Percentiles rank a stretch among this genome's conserved stretches.
Evolutionary conservation across 1,140 invertebrate genomes (phyloP).

Genomic region (Drosophila setifemur): DNA sequence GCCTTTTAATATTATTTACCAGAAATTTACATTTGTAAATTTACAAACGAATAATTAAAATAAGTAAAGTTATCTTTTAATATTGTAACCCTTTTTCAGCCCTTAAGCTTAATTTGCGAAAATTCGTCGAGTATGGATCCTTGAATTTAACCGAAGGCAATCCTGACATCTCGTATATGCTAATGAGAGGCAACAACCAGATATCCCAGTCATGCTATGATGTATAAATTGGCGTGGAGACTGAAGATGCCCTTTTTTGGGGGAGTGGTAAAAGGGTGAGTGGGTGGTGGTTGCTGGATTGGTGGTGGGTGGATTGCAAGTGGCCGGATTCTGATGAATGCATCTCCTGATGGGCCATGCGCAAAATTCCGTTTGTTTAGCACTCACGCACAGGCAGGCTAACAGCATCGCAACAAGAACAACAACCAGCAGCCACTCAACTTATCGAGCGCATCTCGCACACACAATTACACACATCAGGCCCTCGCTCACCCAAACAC

Average conservation of each 20-base stretch:
- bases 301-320: too few species aligned
- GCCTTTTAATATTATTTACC: too few species aligned
- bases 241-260: slow-evolving; percentile 35
- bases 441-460: slow-evolving; percentile 56
- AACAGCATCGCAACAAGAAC: slow-evolving; percentile 22
- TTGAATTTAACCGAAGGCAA: slow-evolving; percentile 26
- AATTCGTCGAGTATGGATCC: slow-evolving; percentile 4
- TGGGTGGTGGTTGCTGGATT: neutral
- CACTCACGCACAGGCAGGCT: slow-evolving; percentile 54
- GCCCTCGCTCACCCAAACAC: slow-evolving; percentile 3
- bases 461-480: slow-evolving; percentile 9
- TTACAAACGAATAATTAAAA: too few species aligned
- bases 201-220: slow-evolving; percentile 25
- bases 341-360: slow-evolving; percentile 48
- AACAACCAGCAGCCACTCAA: slow-evolving; percentile 50
- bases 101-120: too few species aligned
- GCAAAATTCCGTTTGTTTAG: slow-evolving; percentile 61
- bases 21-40: too few species aligned
- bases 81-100: too few species aligned
- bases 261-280: slow-evolving; percentile 1
- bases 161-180: slow-evolving; percentile 31
- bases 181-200: slow-evolving; percentile 34
- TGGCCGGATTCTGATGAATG: slow-evolving; percentile 9
- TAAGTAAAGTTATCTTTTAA: too few species aligned
- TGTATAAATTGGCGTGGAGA: slow-evolving; percentile 22